Conservation (phyloP, 2,797 vertebrate genomes). For the Tympanoctomys barrerae region DNA sequence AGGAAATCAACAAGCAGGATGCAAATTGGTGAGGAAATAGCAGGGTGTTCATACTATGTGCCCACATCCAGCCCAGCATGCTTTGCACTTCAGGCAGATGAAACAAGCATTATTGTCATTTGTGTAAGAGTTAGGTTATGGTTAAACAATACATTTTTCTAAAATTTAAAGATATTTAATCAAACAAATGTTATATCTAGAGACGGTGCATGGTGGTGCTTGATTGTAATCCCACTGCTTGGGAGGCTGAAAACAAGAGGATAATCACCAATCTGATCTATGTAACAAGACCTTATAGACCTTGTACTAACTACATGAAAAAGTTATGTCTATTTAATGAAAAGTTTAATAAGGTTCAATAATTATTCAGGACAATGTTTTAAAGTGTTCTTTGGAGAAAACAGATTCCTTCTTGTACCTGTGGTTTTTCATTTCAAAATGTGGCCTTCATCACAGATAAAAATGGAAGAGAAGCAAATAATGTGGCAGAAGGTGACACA, state of each 20-base stretch:
- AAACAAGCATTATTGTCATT: neutral
- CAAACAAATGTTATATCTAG: neutral
- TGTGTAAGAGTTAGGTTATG: neutral
- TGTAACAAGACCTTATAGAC: no score
- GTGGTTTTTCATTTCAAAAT: neutral
- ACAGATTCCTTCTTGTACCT: neutral
- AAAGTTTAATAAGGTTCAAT: neutral
- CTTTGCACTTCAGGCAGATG: neutral
- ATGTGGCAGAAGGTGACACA: neutral
- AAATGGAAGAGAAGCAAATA: neutral
- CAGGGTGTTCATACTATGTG: neutral
- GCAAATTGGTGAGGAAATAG: neutral
- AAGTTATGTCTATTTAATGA: neutral
- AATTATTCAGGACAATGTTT: neutral
- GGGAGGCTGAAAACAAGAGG: no score
- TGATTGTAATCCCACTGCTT: no score
- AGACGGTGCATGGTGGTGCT: no score
- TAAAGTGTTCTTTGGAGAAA: neutral
- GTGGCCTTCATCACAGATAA: neutral
- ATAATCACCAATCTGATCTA: no score
- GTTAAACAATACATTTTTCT: slow-evolving; percentile 14
- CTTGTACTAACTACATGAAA: no score
- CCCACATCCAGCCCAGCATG: neutral
- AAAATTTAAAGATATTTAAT: neutral
- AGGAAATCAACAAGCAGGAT: neutral